phyloP scores from a whole-genome alignment of 2,113 vertebrate species.

The Platichthys flesus region DNA sequence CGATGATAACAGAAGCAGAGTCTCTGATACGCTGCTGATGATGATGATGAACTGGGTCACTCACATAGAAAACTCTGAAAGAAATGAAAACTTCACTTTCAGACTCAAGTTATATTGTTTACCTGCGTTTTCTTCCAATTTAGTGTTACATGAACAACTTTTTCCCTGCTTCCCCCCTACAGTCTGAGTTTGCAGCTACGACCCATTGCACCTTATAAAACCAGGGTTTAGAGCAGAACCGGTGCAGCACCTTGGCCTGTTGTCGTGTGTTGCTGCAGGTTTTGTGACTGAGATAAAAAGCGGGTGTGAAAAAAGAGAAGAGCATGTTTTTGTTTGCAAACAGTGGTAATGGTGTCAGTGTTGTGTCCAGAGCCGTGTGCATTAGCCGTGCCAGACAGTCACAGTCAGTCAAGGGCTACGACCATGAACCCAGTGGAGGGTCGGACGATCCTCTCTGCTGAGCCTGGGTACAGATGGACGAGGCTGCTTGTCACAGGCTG shows the following conservation, averaged over 20 bases:
- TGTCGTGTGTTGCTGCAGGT: not conserved
- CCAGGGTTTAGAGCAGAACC: not conserved
- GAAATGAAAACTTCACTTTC: not conserved
- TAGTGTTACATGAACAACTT: not conserved
- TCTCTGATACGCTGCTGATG: conserved; percentile 9
- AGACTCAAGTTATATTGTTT: not conserved
- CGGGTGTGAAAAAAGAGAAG: not conserved
- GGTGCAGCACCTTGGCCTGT: not conserved
- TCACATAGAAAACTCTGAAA: not conserved
- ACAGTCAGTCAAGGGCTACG: conserved; percentile 32
- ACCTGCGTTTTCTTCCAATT: not conserved
- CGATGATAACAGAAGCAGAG: not conserved
- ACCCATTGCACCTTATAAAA: not conserved
- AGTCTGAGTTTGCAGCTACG: not conserved
- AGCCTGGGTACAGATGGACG: conserved; percentile 8
- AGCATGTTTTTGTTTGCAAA: conserved; percentile 14
- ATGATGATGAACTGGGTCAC: conserved; percentile 33
- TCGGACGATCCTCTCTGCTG: conserved; percentile 16
- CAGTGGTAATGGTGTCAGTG: not conserved
- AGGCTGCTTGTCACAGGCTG: conserved; percentile 3
- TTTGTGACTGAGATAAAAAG: not conserved
- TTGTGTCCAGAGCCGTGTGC: conserved; percentile 11
- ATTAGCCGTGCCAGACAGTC: conserved; percentile 25
- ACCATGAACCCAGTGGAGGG: conserved; percentile 37
- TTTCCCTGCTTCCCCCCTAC: not conserved